Conservation (phyloP, 2,113 vertebrate genomes). For the Myotis davidii region DNA sequence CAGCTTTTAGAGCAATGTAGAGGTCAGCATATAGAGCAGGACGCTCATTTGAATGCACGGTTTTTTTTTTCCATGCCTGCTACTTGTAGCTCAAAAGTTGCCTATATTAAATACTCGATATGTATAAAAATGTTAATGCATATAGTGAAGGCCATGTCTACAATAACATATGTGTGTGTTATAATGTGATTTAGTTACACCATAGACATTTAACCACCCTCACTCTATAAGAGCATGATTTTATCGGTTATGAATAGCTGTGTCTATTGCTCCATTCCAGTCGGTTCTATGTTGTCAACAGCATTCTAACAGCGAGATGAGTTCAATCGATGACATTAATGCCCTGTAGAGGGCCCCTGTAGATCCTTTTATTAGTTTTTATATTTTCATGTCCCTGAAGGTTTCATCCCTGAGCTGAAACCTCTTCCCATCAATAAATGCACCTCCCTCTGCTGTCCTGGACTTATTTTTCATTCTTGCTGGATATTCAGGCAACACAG, state of each 20-base stretch:
- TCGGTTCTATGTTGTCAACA: neutral
- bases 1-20: neutral
- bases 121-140: neutral
- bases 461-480: neutral
- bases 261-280: neutral
- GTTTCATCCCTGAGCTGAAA: slow-evolving; percentile 9
- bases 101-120: neutral
- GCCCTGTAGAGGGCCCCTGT: neutral
- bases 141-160: neutral
- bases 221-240: neutral
- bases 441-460: neutral
- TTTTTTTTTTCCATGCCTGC: neutral
- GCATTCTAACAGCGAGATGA: neutral
- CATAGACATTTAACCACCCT: neutral
- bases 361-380: neutral
- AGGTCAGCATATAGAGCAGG: neutral
- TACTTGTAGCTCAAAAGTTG: neutral
- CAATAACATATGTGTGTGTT: neutral
- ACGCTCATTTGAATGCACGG: neutral
- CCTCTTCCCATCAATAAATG: neutral
- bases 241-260: neutral
- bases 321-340: neutral
- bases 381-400: neutral
- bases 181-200: neutral
- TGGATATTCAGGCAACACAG: neutral